Evolutionary conservation across 2,888 invertebrate genomes (phyloP).

Genomic region (Pterostichus niger): DNA sequence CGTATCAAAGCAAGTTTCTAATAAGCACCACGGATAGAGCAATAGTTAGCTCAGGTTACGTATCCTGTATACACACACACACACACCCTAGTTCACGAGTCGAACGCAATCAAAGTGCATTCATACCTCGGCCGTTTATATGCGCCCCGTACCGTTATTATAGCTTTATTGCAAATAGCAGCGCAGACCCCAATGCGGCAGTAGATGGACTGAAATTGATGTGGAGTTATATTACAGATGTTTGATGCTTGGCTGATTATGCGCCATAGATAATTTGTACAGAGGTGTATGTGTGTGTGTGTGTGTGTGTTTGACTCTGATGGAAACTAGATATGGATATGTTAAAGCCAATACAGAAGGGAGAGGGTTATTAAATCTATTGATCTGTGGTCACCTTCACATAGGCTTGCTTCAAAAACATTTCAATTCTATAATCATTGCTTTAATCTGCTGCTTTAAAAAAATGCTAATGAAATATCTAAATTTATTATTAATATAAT

Average conservation of each 20-base stretch:
- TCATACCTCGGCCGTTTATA: slow-evolving; percentile 42
- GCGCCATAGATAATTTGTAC: not conserved
- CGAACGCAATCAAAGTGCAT: slow-evolving; percentile 49
- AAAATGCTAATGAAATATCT: too few species aligned
- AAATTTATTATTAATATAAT: too few species aligned
- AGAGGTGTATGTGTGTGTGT: too few species aligned
- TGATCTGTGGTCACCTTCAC: not conserved
- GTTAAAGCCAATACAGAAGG: not conserved
- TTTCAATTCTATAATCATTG: too few species aligned
- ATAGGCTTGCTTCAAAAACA: too few species aligned
- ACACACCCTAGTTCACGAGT: not conserved
- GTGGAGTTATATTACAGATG: slow-evolving; percentile 47
- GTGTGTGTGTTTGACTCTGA: not conserved
- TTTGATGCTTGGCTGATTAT: slow-evolving; percentile 52
- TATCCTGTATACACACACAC: slow-evolving; percentile 1
- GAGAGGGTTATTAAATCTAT: not conserved
- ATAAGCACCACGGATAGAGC: slow-evolving; percentile 40
- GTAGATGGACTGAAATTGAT: slow-evolving; percentile 53
- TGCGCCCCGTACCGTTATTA: slow-evolving; percentile 51
- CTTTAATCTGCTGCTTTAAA: too few species aligned
- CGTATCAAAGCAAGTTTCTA: slow-evolving; percentile 33
- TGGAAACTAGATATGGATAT: not conserved
- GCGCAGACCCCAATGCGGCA: not conserved
- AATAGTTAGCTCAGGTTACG: slow-evolving; percentile 33
- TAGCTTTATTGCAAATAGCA: slow-evolving; percentile 54